Percentiles rank a stretch among this genome's conserved stretches.
Evolutionary conservation across 2,113 vertebrate species (phyloP).

Genomic region (Galeopterus variegatus): DNA sequence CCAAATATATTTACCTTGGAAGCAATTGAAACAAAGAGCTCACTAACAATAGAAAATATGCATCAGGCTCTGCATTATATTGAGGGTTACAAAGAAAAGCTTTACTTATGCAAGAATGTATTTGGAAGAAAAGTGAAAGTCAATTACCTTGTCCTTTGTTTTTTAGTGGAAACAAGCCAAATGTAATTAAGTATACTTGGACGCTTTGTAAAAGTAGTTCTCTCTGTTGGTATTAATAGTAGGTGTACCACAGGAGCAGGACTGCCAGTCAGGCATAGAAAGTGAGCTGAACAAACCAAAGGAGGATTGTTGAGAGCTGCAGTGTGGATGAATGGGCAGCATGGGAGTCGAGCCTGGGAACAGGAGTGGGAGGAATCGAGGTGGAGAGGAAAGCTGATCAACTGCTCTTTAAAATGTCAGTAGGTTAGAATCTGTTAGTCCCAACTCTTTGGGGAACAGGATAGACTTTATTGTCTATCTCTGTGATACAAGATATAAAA

Average conservation of each 20-base stretch:
- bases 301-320: neutral
- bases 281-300: neutral
- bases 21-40: slow-evolving; percentile 84
- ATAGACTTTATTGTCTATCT: neutral
- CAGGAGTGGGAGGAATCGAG: neutral
- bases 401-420: neutral
- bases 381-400: neutral
- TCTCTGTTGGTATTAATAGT: slow-evolving; percentile 75
- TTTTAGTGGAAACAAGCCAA: slow-evolving; percentile 81
- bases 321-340: neutral
- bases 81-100: slow-evolving; percentile 74
- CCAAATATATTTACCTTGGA: slow-evolving; percentile 81
- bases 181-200: slow-evolving; percentile 84
- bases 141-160: slow-evolving; percentile 65
- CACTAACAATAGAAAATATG: slow-evolving; percentile 79
- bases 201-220: slow-evolving; percentile 73
- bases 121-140: slow-evolving; percentile 62
- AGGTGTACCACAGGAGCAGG: slow-evolving; percentile 5
- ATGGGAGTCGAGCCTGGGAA: neutral
- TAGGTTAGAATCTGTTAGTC: neutral
- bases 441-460: neutral
- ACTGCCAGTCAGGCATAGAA: neutral
- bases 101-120: slow-evolving; percentile 71
- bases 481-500: neutral
- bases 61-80: slow-evolving; percentile 71